Evolutionary conservation across 2,113 vertebrate genomes (phyloP).

Genomic region (Psilopogon haemacephalus): DNA sequence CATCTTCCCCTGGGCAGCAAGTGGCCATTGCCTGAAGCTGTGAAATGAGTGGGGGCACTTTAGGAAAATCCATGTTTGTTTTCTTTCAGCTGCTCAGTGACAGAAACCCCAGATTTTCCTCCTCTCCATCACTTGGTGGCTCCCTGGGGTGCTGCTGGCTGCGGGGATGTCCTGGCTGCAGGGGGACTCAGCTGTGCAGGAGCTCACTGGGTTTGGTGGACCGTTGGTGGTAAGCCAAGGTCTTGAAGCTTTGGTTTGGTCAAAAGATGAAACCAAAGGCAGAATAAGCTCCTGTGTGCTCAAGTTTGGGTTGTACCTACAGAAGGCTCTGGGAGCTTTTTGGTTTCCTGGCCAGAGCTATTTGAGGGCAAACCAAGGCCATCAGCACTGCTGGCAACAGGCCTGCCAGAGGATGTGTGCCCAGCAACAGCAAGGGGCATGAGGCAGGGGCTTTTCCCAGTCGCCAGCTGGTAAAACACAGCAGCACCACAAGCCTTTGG

Average conservation of each 20-base stretch:
- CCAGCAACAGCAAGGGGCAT: neutral
- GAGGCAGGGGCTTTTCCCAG: neutral
- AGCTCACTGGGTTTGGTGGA: neutral
- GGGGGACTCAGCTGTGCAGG: neutral
- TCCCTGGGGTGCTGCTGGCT: neutral
- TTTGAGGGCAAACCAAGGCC: fast-evolving
- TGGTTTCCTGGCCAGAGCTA: neutral
- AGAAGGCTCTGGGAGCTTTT: neutral
- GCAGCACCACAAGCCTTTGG: neutral
- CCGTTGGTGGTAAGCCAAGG: neutral
- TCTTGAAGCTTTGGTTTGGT: neutral
- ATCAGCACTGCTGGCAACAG: neutral
- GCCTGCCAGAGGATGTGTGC: fast-evolving
- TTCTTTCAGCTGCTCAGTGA: neutral
- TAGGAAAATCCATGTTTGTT: neutral
- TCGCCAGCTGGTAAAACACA: neutral
- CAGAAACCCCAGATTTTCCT: neutral
- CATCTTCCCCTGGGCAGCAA: fast-evolving
- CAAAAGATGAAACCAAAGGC: neutral
- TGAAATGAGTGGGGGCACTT: neutral
- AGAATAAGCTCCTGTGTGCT: neutral
- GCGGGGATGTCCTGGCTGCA: neutral
- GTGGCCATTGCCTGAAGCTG: neutral
- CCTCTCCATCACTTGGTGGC: fast-evolving
- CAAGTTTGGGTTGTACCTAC: neutral